phyloP scores from a whole-genome alignment of 1,140 invertebrate species.

The Limonius californicus region DNA sequence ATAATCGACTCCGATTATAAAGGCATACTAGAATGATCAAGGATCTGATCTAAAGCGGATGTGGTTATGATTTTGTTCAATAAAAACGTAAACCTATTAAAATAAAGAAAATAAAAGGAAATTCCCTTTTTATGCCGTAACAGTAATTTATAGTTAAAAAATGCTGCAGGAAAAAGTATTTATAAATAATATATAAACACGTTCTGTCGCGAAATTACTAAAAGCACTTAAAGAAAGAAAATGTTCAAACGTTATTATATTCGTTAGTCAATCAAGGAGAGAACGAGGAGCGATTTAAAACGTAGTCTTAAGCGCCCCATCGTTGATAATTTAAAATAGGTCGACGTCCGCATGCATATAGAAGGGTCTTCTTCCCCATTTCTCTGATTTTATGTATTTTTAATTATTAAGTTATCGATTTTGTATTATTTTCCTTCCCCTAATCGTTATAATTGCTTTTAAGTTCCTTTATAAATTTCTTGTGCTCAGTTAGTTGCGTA shows the following conservation, averaged over 20 bases:
- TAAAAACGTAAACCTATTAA: too few relatives aligned
- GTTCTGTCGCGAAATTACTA: too few relatives aligned
- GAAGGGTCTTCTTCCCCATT: constrained; percentile 24
- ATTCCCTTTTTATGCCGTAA: too few relatives aligned
- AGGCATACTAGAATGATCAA: constrained; percentile 16
- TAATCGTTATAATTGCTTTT: constrained; percentile 31
- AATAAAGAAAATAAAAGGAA: too few relatives aligned
- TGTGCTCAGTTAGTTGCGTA: constrained; percentile 19
- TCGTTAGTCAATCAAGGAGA: neutral
- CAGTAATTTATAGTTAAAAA: too few relatives aligned
- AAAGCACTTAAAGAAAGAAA: neutral
- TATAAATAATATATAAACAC: too few relatives aligned
- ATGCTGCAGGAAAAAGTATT: too few relatives aligned
- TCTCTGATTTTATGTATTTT: constrained; percentile 36
- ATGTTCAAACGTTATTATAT: neutral
- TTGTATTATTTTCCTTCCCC: constrained; percentile 32
- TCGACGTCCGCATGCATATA: constrained; percentile 20
- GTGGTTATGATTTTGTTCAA: neutral
- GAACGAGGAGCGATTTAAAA: neutral
- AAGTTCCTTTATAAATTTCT: constrained; percentile 24
- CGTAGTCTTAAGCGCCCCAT: constrained; percentile 16
- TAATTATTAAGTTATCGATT: constrained; percentile 39
- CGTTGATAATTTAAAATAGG: constrained; percentile 26
- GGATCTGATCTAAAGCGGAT: constrained; percentile 1
- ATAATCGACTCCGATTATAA: constrained; percentile 13